Evolutionary conservation across 1,140 invertebrate genomes (phyloP).

Genomic region (Hyphantria cunea): DNA sequence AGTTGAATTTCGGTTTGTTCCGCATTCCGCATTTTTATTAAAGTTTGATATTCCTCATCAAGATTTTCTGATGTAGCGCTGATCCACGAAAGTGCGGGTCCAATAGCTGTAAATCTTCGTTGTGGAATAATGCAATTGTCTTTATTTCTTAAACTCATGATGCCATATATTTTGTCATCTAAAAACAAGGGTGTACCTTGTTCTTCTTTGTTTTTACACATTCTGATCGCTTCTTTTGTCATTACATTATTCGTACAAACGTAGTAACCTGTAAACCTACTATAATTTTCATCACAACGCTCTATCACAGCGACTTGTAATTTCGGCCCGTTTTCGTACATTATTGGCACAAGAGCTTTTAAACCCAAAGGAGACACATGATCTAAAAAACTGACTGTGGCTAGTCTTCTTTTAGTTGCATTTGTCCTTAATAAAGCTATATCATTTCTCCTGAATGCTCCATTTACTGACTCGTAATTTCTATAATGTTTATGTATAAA

Average conservation of each 20-base stretch:
- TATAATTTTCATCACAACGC: constrained; percentile 18
- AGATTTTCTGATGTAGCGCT: not conserved
- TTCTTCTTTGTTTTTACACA: constrained; percentile 16
- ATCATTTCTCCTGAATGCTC: constrained; percentile 16
- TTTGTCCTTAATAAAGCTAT: constrained; percentile 20
- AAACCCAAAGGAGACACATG: constrained; percentile 26
- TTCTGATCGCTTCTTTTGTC: constrained; percentile 11
- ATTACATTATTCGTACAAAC: constrained; percentile 38
- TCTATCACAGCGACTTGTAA: constrained; percentile 25
- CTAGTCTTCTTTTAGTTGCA: constrained; percentile 5
- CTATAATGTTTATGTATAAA: constrained; percentile 35
- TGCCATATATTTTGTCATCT: constrained; percentile 37
- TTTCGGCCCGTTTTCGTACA: constrained; percentile 20
- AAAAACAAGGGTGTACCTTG: constrained; percentile 51
- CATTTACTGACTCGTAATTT: constrained; percentile 20
- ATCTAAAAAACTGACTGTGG: constrained; percentile 36
- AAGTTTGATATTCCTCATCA: not conserved
- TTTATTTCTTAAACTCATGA: constrained; percentile 31
- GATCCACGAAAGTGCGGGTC: constrained; percentile 46
- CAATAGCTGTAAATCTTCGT: constrained; percentile 41
- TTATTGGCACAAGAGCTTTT: constrained; percentile 31
- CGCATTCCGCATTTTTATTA: too few species aligned
- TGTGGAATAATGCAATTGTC: constrained; percentile 30
- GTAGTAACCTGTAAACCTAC: constrained; percentile 25
- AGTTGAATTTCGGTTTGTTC: too few species aligned